Percentiles rank a stretch among this genome's conserved stretches.
phyloP scores from a whole-genome alignment of 2,797 vertebrate genomes.

The Hemitrygon akajei region DNA sequence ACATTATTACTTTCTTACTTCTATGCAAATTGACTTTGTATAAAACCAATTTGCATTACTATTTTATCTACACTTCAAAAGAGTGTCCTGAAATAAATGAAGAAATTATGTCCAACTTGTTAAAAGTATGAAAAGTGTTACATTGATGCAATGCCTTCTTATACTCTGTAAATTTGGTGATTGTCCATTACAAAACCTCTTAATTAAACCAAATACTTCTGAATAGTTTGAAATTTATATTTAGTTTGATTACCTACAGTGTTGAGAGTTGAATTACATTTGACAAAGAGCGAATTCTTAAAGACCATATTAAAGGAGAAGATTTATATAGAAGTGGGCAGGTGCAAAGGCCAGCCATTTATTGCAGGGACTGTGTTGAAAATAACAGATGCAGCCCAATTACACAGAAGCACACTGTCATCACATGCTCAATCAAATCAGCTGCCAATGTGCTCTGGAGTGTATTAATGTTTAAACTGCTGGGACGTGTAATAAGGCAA shows the following conservation, averaged over 20 bases:
- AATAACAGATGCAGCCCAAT: neutral
- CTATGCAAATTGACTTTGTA: neutral
- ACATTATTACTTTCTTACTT: neutral
- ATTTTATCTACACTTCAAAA: no score
- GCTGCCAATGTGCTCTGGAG: neutral
- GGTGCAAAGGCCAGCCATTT: neutral
- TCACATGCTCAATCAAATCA: slow-evolving; percentile 5
- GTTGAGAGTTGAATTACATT: neutral
- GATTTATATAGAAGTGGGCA: neutral
- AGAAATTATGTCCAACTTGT: neutral
- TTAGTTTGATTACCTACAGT: neutral
- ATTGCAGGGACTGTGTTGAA: neutral
- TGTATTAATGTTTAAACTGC: neutral
- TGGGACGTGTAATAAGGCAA: neutral
- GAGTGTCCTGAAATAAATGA: no score
- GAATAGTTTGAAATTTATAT: neutral
- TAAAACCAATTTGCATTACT: no score
- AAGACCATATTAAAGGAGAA: neutral
- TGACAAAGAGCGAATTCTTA: neutral
- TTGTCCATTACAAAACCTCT: neutral
- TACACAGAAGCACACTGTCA: neutral
- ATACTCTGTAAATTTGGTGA: neutral
- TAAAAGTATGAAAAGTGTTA: neutral
- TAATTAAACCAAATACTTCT: neutral
- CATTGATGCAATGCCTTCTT: neutral